Evolutionary conservation across 2,113 vertebrate genomes (phyloP), one percentile per base, ranked within the genome.

Genomic region (Muntiacus muntjak): DNA sequence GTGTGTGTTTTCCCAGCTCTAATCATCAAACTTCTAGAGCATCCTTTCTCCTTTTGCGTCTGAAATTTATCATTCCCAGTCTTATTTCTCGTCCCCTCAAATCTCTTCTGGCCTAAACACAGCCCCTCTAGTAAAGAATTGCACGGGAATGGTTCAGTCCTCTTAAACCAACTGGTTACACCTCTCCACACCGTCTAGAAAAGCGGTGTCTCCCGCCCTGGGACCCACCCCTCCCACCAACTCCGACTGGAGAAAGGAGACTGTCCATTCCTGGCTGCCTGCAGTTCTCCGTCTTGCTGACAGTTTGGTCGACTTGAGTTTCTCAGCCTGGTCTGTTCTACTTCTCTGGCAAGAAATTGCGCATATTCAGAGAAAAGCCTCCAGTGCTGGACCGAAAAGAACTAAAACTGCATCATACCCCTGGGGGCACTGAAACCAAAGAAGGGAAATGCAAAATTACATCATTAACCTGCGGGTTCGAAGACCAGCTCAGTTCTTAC

Each of bases 401-500:
- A 97, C 97, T 97, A 98, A 98, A 98, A 97, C 98, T 96, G 97
- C 98, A 97, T 92, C 78, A 23, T 93, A 92, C 97, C 98, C 98
- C 98, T 11, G 30, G 98, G 98, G 98, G 98, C 98, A 97, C 0
- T 0, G 97, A 97, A 98, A 99, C 98, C 98, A 98, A 99, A 76
- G 98, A 95, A 79, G 97, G 58, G 95, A 98, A 98, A 98, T 82
- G 96, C 97, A 98, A 97, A 98, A 97, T 82, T 94, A 94, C 96
- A 95, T 97, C 95, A 92, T 97, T 96, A 98, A 98, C 97, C 98
- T 99, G 98, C 98, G 98, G 97, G 55, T 98, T 98, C 28, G 93
- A 91, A 71, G 95, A 97, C 79, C 13, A 13, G 96, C 97, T 98
- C 98, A 2, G 89, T 90, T 94, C 81, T 40, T 78, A 94, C 17